Percentiles rank a stretch among this genome's conserved stretches.
Evolutionary conservation across 2,888 invertebrate species (phyloP).

Genomic region (Melolontha melolontha): DNA sequence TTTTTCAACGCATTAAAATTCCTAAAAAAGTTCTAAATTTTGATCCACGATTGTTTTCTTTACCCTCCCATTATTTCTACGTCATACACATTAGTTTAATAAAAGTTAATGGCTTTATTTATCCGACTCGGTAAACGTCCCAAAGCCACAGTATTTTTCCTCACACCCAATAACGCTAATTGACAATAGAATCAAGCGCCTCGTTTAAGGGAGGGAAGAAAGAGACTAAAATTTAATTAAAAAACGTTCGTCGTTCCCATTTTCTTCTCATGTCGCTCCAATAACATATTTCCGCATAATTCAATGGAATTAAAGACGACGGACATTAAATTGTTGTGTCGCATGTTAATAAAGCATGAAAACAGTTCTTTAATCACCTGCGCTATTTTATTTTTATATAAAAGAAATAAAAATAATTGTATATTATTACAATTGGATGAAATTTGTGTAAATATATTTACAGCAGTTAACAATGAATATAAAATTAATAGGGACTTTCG

Average conservation of each 20-base stretch:
- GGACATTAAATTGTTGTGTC: not conserved
- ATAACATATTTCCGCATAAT: slow-evolving; percentile 1
- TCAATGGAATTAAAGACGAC: slow-evolving; percentile 14
- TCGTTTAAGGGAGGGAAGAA: not conserved
- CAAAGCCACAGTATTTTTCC: slow-evolving; percentile 9
- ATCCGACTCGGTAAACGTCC: not conserved
- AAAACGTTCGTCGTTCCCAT: slow-evolving; percentile 29
- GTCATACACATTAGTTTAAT: not conserved
- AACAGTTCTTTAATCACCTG: not conserved
- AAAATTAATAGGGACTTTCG: too few relatives aligned
- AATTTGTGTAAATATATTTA: too few relatives aligned
- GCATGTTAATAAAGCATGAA: too few relatives aligned
- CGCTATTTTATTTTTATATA: not conserved
- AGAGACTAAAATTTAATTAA: slow-evolving; percentile 26
- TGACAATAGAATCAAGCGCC: slow-evolving; percentile 3
- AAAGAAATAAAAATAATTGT: too few relatives aligned
- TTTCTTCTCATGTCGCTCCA: slow-evolving; percentile 14
- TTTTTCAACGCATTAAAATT: too few relatives aligned
- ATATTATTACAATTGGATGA: too few relatives aligned
- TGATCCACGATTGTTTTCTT: too few relatives aligned
- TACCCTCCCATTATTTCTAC: too few relatives aligned
- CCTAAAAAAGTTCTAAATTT: too few relatives aligned
- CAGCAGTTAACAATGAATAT: too few relatives aligned
- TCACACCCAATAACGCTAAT: slow-evolving; percentile 15
- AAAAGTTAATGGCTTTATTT: slow-evolving; percentile 8